Evolutionary conservation across 2,797 vertebrate genomes (phyloP), one percentile per base, ranked within the genome.

Genomic region (Alosa sapidissima): DNA sequence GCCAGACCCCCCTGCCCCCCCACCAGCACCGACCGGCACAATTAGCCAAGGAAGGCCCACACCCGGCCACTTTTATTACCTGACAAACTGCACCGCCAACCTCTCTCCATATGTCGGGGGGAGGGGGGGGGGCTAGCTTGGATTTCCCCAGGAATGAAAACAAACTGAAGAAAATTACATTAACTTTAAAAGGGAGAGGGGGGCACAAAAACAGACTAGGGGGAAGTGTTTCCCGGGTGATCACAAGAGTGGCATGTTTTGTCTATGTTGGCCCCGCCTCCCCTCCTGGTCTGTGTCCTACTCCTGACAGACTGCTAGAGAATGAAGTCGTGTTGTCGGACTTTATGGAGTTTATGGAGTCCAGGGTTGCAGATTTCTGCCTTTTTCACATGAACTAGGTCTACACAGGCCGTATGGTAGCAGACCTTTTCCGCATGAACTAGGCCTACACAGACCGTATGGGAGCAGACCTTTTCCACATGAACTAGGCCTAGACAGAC

Each of bases 1-100:
- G n/a, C 58, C 58, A 24, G 21, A 5, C 68, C 13, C 36, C 68
- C 68, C 28, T 28, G 28, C 28, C 28, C 7, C 72, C 72, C 45
- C 72, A 78, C 36, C 33, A 75, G 68, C 13, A 16, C 68, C 62
- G 33, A 36, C 21, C 65, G 2, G 28, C 65, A 72, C 28, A 33
- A 36, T 72, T 41, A 72, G 33, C 10, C 65, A 72, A 33, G 33
- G 9, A 16, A 47, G 41, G 72, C 72, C 16, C 41, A 16, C 36
- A 19, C 72, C 72, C 72, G 16, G 72, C 72, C 41, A 78, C 9
- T 45, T 68, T 55, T 84, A 84, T 60, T 84, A 82, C 81, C 86
- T 75, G 83, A 84, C 83, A 84, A 84, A 78, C 60, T 51, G 78
- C 75, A 75, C 11, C 4, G 33, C 72, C 81, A 85, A 24, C 84